Conservation (phyloP, 2,888 invertebrate species). For the Ctena decussata region DNA sequence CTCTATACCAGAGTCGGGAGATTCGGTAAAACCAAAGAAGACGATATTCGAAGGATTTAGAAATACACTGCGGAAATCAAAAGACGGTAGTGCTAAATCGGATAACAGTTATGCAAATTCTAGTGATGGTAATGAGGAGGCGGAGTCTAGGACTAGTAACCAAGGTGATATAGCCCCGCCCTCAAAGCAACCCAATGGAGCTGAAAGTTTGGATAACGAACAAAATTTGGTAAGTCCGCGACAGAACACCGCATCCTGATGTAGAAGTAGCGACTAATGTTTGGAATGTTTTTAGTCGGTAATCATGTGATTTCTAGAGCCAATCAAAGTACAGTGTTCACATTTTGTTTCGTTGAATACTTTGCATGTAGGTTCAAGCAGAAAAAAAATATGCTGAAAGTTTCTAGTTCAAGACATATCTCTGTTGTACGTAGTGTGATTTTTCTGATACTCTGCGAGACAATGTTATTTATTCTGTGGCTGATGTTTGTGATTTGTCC, state of each 20-base stretch:
- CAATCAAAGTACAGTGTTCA: conserved; percentile 14
- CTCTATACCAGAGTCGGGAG: conserved; percentile 23
- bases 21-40: conserved; percentile 87
- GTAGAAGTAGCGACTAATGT: conserved; percentile 9
- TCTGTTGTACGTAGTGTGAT: conserved; percentile 5
- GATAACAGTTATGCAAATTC: conserved; percentile 67
- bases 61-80: conserved; percentile 89
- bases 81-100: conserved; percentile 80
- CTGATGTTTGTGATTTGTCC: neutral
- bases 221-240: conserved; percentile 76
- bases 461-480: too few relatives aligned
- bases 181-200: conserved; percentile 62
- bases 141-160: conserved; percentile 29
- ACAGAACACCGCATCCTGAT: conserved; percentile 45
- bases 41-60: conserved; percentile 90
- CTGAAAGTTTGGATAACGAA: conserved; percentile 66
- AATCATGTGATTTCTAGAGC: conserved; percentile 11
- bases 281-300: conserved; percentile 9
- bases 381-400: neutral
- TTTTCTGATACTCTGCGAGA: neutral
- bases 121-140: conserved; percentile 39
- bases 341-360: neutral
- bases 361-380: neutral
- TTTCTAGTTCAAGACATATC: neutral
- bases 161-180: conserved; percentile 48